Evolutionary conservation across 1,140 invertebrate genomes (phyloP).

Genomic region (Macrosteles quadrilineatus): DNA sequence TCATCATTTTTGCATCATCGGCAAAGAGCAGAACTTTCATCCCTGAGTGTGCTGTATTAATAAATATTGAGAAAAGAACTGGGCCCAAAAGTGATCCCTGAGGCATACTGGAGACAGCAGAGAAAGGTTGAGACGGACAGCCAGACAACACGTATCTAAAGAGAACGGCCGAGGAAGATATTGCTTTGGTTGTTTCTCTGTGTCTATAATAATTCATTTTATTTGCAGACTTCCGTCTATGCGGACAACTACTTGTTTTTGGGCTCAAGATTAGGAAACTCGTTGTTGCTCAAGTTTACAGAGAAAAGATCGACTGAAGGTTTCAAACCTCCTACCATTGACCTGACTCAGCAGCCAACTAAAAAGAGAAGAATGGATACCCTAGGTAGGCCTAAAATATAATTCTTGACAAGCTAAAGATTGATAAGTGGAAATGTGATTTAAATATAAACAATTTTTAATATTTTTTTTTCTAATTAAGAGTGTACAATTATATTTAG

Average conservation of each 20-base stretch:
- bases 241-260: conserved; percentile 95
- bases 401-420: too few species aligned
- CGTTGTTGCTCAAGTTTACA: conserved; percentile 86
- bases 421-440: too few species aligned
- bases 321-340: conserved; percentile 31
- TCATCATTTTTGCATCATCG: background rate
- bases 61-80: too few species aligned
- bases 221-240: conserved; percentile 80
- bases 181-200: too few species aligned
- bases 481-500: too few species aligned
- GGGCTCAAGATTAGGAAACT: conserved; percentile 96
- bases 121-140: too few species aligned
- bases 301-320: conserved; percentile 67
- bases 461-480: too few species aligned
- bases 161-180: too few species aligned
- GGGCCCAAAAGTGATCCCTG: too few species aligned
- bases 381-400: conserved; percentile 58
- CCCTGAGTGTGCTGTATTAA: background rate
- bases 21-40: background rate
- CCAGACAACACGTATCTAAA: background rate
- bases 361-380: conserved; percentile 77
- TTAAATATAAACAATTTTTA: too few species aligned
- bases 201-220: too few species aligned
- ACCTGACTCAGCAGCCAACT: conserved; percentile 42
- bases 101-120: too few species aligned